phyloP scores from a whole-genome alignment of 1,140 invertebrate species.

The Drosophila grimshawi region DNA sequence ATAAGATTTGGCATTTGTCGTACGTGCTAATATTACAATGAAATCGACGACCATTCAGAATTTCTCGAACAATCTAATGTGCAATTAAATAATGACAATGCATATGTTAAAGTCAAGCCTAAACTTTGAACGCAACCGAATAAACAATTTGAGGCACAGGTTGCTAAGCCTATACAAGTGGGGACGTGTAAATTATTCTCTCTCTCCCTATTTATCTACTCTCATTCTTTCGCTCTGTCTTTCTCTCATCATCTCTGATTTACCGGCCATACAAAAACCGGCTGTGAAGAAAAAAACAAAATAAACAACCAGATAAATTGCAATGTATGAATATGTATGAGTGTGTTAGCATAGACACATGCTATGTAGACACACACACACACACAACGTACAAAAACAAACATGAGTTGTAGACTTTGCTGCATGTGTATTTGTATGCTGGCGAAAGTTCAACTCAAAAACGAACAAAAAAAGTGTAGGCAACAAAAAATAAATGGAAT shows the following conservation, averaged over 20 bases:
- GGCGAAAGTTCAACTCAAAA: constrained; percentile 68
- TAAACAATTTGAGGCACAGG: constrained; percentile 8
- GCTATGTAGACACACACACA: not conserved
- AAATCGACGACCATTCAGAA: constrained; percentile 44
- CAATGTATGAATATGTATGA: constrained; percentile 53
- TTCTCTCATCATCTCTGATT: constrained; percentile 12
- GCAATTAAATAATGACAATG: constrained; percentile 38
- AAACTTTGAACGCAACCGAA: constrained; percentile 60
- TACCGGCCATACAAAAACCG: constrained; percentile 49
- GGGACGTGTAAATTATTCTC: constrained; percentile 31
- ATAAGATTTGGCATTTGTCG: constrained; percentile 57
- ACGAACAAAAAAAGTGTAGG: constrained; percentile 25
- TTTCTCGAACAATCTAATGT: constrained; percentile 61
- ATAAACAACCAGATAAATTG: constrained; percentile 61
- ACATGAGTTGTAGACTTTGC: constrained; percentile 3
- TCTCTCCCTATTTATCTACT: constrained; percentile 20
- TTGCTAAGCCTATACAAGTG: constrained; percentile 1
- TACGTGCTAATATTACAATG: constrained; percentile 40
- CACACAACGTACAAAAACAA: not conserved
- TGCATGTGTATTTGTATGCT: constrained; percentile 14
- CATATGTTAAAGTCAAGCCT: constrained; percentile 40
- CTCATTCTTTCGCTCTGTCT: constrained; percentile 2
- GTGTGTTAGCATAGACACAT: not conserved
- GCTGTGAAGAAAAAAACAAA: constrained; percentile 51
- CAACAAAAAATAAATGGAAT: constrained; percentile 37